Base-by-base conservation (phyloP, 2,113 vertebrate genomes). In the Solea solea region DNA sequence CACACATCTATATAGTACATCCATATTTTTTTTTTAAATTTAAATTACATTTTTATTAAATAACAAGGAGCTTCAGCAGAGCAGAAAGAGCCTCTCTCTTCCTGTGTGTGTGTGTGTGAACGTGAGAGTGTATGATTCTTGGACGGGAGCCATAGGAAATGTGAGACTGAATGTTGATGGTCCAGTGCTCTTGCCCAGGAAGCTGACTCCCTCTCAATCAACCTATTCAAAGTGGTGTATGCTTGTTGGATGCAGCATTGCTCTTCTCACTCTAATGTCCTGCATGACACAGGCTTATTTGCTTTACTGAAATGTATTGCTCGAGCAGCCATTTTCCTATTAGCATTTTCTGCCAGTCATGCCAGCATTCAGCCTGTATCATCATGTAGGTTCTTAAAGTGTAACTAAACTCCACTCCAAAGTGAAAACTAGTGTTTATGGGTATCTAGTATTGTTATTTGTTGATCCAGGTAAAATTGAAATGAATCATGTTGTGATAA, bases 231-330 rank as follows among this genome's bases (percentile, higher is more conserved):
- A 82, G 72, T 41, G 69, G 68, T 65, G 77, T 69, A 70, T 80
- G 81, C 83, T 82, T 64, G 80, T 85, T 85, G 80, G 81, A 50
- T 73, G 59, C 69, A 82, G 76, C 64, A 77, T 78, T 85, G 79
- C 74, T 85, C 51, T 75, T 72, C 70, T 87, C 60, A 40, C 54
- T 72, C 71, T 88, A 78, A 85, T 85, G 87, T 88, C 74, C 78
- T 83, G 80, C 68, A 69, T 81, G 80, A 76, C 80, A 83, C n/a
- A 53, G 61, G 46, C 60, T 69, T 76, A 54, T 83, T 86, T 85
- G 73, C 81, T 82, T 76, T 68, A 73, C 61, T 74, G 53, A 9
- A 0, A 69, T 74, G 14, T 5, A 9, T 25, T 69, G 68, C 41
- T 59, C 46, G 7, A 72, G 27, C 64, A 71, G 62, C 42, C 56